These are phyloP conservation scores for Elephas maximus DNA, from an alignment of 2,113 vertebrate species.

Conservation along the genomic window DNA sequence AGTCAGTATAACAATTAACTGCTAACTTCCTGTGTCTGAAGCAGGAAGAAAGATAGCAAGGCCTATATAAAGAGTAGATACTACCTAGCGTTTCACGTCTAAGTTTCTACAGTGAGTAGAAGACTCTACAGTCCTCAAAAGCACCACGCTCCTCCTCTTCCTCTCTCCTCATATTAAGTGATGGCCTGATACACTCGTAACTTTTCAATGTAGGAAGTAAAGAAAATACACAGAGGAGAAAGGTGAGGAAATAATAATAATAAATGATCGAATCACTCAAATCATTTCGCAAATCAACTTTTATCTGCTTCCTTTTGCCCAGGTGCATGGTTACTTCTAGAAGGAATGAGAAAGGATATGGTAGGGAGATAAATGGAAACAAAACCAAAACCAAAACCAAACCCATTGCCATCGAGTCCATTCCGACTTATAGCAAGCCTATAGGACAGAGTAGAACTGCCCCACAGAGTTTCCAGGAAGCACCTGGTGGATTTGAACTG, in stretches of 20 bases:
- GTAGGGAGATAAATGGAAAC: neutral
- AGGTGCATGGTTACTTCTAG: neutral
- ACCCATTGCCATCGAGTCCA: too few species aligned
- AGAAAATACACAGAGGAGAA: neutral
- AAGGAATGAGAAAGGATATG: neutral
- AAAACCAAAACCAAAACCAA: neutral
- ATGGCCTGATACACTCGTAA: neutral
- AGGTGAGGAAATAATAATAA: slow-evolving; percentile 24
- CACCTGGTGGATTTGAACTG: too few species aligned
- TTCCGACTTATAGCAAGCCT: too few species aligned
- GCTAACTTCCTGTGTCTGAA: neutral
- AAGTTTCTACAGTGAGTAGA: neutral
- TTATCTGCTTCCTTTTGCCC: neutral
- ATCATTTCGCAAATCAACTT: slow-evolving; percentile 17
- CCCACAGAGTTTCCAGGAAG: too few species aligned
- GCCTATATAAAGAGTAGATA: neutral
- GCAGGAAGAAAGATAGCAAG: neutral
- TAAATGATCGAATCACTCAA: neutral
- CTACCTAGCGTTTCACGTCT: neutral
- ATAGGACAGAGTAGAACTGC: too few species aligned
- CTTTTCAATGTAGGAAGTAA: slow-evolving; percentile 30
- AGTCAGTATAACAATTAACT: neutral
- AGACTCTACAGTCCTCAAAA: neutral
- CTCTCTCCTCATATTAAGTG: neutral
- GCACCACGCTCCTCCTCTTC: neutral